phyloP scores from a whole-genome alignment of 2,113 vertebrate genomes.

The Pithys albifrons region DNA sequence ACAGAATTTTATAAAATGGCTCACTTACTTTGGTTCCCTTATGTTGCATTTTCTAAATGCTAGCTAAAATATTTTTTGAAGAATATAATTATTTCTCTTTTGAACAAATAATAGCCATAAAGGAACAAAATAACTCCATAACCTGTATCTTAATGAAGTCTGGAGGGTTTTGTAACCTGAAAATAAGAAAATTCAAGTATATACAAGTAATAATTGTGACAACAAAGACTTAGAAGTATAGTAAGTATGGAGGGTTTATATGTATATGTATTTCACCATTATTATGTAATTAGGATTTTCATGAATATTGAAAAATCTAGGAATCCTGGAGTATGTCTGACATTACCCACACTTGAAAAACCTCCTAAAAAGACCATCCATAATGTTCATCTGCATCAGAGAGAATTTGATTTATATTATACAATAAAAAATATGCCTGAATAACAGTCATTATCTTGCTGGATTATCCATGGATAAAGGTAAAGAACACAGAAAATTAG shows the following conservation, averaged over 20 bases:
- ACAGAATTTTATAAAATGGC: not conserved
- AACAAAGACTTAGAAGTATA: not conserved
- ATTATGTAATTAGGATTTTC: not conserved
- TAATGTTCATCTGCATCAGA: not conserved
- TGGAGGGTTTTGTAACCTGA: not conserved
- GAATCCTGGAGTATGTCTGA: not conserved
- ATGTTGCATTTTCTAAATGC: not conserved
- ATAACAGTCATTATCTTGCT: not conserved
- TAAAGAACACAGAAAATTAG: not conserved
- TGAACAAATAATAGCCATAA: not conserved
- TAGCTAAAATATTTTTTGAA: not conserved
- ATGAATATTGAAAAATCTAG: not conserved
- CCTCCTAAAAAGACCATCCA: not conserved
- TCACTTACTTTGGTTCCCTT: not conserved
- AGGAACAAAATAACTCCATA: not conserved
- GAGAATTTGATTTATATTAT: not conserved
- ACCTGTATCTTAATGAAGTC: not conserved
- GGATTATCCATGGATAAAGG: not conserved
- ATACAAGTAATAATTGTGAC: not conserved
- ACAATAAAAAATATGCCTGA: not conserved
- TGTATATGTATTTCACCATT: not conserved
- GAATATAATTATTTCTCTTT: not conserved
- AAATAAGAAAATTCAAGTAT: not conserved
- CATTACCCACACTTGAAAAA: not conserved
- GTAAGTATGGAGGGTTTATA: rapidly evolving